Evolutionary conservation across 2,888 invertebrate species (phyloP), one percentile per base, ranked within the genome.

Genomic region (Tortrix viridana): DNA sequence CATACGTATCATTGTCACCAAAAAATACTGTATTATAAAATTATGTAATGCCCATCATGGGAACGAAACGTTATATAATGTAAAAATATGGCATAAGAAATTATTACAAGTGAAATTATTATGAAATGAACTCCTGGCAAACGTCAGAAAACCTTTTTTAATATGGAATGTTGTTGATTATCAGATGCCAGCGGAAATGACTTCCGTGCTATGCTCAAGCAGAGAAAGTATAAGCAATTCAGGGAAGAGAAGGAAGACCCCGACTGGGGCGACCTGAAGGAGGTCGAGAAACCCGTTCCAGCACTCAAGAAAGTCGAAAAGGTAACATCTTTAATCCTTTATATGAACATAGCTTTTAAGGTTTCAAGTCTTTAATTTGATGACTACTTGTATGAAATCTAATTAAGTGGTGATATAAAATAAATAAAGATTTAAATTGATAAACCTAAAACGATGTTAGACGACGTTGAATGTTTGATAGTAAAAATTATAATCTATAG

Each of bases 141-240:
- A n/a, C n/a, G n/a, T n/a, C n/a, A n/a, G n/a, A n/a, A n/a, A n/a
- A n/a, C n/a, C n/a, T n/a, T n/a, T n/a, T n/a, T n/a, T 19, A 14
- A 5, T 7, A 20, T 2, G 1, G 18, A 22, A 19, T 26, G 43
- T 37, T 53, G n/a, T 57, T 22, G 46, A 1, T 60, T 62, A 50
- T 67, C 61, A 97, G 99, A 98, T 93, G 95, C 98, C 69, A 98
- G 98, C 91, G 98, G 98, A 72, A 97, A 99, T 96, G 99, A 99
- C 92, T 99, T 99, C 96, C 96, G 99, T 91, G 96, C 98, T 68
- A 96, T 99, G 96, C 94, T 99, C 76, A 98, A 98, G 92, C 98
- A 98, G 93, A 95, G 98, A 80, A 97, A 97, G 91, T 98, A 98
- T 86, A 96, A 96, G 77, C 97, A 97, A 94, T 98, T 98, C 98